phyloP scores from a whole-genome alignment of 1,140 invertebrate genomes.

The Oscheius sp. region DNA sequence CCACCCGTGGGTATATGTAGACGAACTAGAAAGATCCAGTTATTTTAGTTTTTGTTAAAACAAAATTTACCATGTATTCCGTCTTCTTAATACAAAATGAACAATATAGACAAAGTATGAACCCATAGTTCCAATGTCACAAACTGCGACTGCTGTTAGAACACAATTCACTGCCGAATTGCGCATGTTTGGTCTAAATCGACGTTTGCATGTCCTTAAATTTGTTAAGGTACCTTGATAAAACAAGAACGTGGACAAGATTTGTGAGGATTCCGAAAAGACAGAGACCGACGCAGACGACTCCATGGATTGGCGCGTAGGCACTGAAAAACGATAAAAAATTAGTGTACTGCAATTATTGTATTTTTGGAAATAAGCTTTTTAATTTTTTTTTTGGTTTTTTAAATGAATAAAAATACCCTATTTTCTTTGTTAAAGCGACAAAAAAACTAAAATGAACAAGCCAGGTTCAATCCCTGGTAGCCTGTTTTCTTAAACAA shows the following conservation, averaged over 20 bases:
- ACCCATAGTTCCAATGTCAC: constrained; percentile 57
- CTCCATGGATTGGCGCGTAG: constrained; percentile 34
- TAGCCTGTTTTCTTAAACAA: too few species aligned
- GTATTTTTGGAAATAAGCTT: neutral
- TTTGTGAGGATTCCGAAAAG: constrained; percentile 56
- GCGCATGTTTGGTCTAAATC: constrained; percentile 42
- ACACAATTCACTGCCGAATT: constrained; percentile 51
- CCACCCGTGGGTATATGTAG: constrained; percentile 48
- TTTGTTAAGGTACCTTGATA: constrained; percentile 37
- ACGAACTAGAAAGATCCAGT: constrained; percentile 13
- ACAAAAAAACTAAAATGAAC: too few species aligned
- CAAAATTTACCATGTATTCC: constrained; percentile 35
- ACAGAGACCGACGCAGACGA: constrained; percentile 42
- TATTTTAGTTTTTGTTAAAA: neutral
- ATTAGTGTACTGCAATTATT: neutral
- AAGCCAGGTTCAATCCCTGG: too few species aligned
- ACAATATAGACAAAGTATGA: constrained; percentile 56
- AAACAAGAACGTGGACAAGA: constrained; percentile 53
- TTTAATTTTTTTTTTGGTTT: constrained; percentile 4
- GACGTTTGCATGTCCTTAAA: neutral
- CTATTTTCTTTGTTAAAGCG: too few species aligned
- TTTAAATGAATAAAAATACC: neutral
- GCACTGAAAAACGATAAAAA: constrained; percentile 11
- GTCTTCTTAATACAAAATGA: constrained; percentile 50
- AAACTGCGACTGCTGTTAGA: constrained; percentile 54